Percentiles rank a stretch among this genome's conserved stretches.
These are phyloP conservation scores for human (Homo sapiens) DNA, from an alignment of 2,113 vertebrate genomes.

Conservation along the genomic window DNA sequence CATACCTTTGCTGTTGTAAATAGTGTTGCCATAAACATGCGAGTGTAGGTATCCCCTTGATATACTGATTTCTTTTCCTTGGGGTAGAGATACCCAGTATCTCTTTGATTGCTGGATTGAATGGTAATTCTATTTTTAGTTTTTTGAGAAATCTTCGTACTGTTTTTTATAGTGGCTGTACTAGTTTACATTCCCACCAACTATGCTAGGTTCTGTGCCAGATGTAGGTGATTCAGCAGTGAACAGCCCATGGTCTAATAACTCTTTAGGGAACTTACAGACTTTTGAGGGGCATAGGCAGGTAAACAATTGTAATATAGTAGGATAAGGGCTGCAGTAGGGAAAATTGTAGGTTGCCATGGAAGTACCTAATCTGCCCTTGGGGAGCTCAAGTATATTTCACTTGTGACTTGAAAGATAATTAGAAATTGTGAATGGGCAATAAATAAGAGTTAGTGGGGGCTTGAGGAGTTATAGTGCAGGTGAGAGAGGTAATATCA, in stretches of 20 bases:
- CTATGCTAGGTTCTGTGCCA: background rate
- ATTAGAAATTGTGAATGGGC: constrained; percentile 5
- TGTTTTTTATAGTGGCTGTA: background rate
- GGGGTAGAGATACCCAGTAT: background rate
- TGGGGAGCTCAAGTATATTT: background rate
- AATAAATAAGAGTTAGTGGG: background rate
- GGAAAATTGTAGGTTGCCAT: background rate
- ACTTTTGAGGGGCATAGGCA: background rate
- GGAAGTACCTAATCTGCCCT: background rate
- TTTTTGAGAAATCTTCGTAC: background rate
- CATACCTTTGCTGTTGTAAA: background rate
- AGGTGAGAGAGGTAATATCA: background rate
- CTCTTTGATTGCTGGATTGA: background rate
- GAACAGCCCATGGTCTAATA: background rate
- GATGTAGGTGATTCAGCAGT: background rate
- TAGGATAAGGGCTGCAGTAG: background rate
- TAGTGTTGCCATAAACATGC: background rate
- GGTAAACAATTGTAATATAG: background rate
- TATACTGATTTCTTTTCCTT: background rate
- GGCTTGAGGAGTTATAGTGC: background rate
- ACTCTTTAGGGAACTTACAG: background rate
- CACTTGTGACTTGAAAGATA: background rate
- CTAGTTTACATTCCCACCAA: background rate
- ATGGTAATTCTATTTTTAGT: background rate
- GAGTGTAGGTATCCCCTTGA: background rate